Evolutionary conservation across 2,113 vertebrate genomes (phyloP).

Genomic region (Alligator mississippiensis): DNA sequence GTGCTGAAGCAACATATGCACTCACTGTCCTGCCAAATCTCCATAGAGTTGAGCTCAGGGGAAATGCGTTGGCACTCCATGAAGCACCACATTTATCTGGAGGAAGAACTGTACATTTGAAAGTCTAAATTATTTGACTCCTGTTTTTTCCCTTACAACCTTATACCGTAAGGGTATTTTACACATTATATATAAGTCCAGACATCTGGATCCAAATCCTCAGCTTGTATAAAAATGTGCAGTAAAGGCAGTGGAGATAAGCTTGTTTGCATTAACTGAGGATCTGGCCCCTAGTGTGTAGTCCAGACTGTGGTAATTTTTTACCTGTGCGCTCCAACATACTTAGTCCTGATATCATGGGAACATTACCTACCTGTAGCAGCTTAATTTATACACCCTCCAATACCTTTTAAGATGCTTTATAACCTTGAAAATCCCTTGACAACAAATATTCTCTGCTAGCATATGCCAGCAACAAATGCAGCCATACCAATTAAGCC

Average conservation of each 20-base stretch:
- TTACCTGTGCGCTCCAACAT: constrained; percentile 47
- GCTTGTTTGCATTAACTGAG: constrained; percentile 17
- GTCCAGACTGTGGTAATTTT: constrained; percentile 37
- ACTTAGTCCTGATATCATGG: constrained; percentile 57
- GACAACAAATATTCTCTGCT: constrained; percentile 60
- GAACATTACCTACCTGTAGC: constrained; percentile 64
- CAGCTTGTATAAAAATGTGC: background rate
- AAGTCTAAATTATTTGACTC: background rate
- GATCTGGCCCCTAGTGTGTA: background rate
- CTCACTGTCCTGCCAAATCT: constrained; percentile 10
- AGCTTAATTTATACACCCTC: constrained; percentile 65
- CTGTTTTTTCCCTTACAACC: background rate
- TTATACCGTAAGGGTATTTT: background rate
- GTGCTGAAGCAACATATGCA: background rate
- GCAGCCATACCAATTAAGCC: constrained; percentile 66
- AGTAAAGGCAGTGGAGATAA: background rate
- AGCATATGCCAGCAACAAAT: constrained; percentile 60
- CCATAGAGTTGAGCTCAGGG: background rate
- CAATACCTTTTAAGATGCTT: constrained; percentile 65
- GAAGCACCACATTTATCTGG: fast-evolving
- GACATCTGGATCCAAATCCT: background rate
- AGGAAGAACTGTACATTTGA: background rate
- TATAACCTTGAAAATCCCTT: constrained; percentile 72
- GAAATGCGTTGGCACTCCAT: background rate
- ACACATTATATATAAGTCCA: constrained; percentile 1